Percentiles rank a stretch among this genome's conserved stretches.
phyloP scores from a whole-genome alignment of 2,797 vertebrate genomes.

The Natrix natrix region DNA sequence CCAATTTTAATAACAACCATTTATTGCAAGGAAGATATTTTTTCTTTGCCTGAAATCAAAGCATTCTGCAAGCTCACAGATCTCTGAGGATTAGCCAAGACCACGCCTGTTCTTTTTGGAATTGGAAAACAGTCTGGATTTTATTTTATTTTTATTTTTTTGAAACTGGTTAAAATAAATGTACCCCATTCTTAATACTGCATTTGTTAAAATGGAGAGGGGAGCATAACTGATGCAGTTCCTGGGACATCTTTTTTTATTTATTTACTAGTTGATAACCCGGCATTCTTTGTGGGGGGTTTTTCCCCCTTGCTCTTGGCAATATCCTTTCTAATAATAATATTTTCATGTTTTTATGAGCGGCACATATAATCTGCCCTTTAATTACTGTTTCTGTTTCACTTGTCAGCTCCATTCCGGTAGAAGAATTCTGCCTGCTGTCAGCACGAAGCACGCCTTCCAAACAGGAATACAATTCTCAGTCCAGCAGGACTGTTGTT shows the following conservation, averaged over 20 bases:
- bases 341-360: conserved; percentile 8
- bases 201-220: not conserved
- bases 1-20: not conserved
- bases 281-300: not conserved
- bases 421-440: not conserved
- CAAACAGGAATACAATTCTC: not conserved
- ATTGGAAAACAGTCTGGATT: fast-evolving
- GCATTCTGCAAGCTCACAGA: not conserved
- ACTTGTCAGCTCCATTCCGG: not conserved
- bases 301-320: not conserved
- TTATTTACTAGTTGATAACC: too few relatives aligned
- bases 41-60: not conserved
- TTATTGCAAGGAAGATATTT: not conserved
- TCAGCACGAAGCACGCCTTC: conserved; percentile 3
- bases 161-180: not conserved
- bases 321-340: not conserved
- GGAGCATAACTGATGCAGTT: not conserved
- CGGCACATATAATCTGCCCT: not conserved
- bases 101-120: not conserved
- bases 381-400: conserved; percentile 18
- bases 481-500: not conserved
- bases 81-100: not conserved
- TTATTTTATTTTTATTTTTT: not conserved
- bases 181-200: not conserved
- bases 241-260: not conserved